Base-by-base conservation (phyloP, 2,888 invertebrate genomes). In the Gandaritis pyraliata region DNA sequence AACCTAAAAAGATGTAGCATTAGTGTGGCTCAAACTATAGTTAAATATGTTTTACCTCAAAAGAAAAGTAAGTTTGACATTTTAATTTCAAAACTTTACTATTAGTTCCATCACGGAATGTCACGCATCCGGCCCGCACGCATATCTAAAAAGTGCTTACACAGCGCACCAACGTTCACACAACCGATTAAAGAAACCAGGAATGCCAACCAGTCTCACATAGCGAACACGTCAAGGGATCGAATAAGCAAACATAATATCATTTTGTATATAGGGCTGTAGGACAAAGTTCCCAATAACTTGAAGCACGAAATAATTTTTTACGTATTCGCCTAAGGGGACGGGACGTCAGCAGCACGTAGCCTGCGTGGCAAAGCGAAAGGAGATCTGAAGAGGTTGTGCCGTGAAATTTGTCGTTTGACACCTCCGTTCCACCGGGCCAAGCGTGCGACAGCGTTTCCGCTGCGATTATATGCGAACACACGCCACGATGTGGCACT, bases 401-500 rank as follows among this genome's bases (percentile, higher is more conserved):
- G 75, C 77, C 78, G 81, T 83, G 83, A 86, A 83, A 84, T 87
- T 84, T 85, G 82, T 80, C 86, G 82, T 83, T 81, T 85, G 85
- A 87, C 86, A 86, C 83, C 83, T 81, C 61, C 80, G 85, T 85
- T 85, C 74, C 77, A 80, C 58, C 81, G 78, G 71, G 69, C 75
- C 69, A 75, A 68, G 67, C 72, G 70, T 73, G 74, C 73, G 75
- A 76, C 76, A 74, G 69, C 75, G 76, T 79, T 84, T 82, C 76
- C 80, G 78, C 72, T 80, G 77, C 79, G 81, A 83, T 82, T 80
- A 77, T 80, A 79, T 77, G 72, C 73, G 74, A 77, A 69, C 74
- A 72, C 73, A 73, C 65, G 68, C 68, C 58, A 64, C 71, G 70
- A 74, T 72, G 75, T 77, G 75, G 71, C 77, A 73, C 66, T 56